Base-by-base conservation (phyloP, 2,113 vertebrate species). In the Lichenostomus cassidix region DNA sequence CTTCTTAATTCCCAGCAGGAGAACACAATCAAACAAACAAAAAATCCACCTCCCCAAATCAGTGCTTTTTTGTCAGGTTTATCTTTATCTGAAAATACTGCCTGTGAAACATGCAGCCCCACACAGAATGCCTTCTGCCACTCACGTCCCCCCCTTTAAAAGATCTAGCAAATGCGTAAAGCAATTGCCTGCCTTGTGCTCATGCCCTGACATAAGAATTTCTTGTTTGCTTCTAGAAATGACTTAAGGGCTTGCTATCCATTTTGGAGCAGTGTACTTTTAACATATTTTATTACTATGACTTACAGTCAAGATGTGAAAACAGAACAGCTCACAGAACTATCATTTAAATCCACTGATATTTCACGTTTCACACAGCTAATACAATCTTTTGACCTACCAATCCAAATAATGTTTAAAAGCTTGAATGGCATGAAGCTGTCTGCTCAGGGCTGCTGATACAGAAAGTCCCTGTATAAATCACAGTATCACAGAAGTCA, bases 381-480 rank as follows among this genome's bases (percentile, higher is more conserved):
- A 87, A 56, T 83, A 68, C 35, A 84, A 80, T 42, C 93, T 74
- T 95, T 83, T 90, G 90, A 94, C 87, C 83, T 79, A 88, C 35
- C 74, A 91, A 92, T 94, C 64, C 82, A 96, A 95, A 67, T 83
- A 69, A 41, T 0, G 5, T 42, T 71, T 91, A 89, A 94, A 93
- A 94, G 79, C 50, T 85, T 83, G 89, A 83, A 81, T 67, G 56
- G 91, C 85, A 91, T 89, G 81, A 79, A 3, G 29, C 82, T 94
- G 90, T 49, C 92, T 91, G 85, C 80, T 96, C 81, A 87, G 63
- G 73, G 92, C 93, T 94, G 91, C 74, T 89, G 86, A 96, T 92
- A 96, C 67, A 81, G 78, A 82, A 92, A 95, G 92, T 62, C 92
- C 90, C 94, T 90, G 80, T 77, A 95, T 92, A 96, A 97, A 97